Base-by-base conservation (phyloP, 2,113 vertebrate species). In the Heterotis niloticus region DNA sequence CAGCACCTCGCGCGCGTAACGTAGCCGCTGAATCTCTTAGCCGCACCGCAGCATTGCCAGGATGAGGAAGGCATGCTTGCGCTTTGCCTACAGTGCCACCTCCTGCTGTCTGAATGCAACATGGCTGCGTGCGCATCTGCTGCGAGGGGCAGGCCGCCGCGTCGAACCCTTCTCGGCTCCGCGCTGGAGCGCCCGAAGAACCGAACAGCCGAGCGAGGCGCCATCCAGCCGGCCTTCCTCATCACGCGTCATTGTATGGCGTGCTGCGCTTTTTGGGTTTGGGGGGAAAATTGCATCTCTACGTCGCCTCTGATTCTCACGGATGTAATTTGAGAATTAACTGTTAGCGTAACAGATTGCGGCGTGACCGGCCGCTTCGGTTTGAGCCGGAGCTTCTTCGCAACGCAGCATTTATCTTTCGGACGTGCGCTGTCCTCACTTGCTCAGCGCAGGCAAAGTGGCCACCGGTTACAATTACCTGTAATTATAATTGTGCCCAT, bases 341-440 rank as follows among this genome's bases (percentile, higher is more conserved):
- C 70, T 78, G 77, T 78, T 68, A 78, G 67, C 69, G 64, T 72
- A 79, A 73, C 69, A 73, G 78, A 79, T 64, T 79, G 78, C 78
- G 56, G 68, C 57, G 73, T 73, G 68, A 79, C 34, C 73, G 69
- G 69, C 59, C 78, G 23, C 69, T 62, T 72, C 34, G 59, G 78
- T 69, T 52, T 64, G n/a, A n/a, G n/a, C n/a, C n/a, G n/a, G 68
- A 26, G 57, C 78, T 79, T 16, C 78, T 73, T 65, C 60, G 23
- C 59, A 64, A 29, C 60, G 56, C 68, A 44, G 28, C 65, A 73
- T 79, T 79, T 26, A 72, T 71, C 78, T 72, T 69, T 17, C 28
- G 64, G 78, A 72, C 69, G 73, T 73, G 64, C 60, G 69, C 69
- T 52, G 69, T 72, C 60, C 24, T 54, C n/a, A 16, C 13, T 54